phyloP scores from a whole-genome alignment of 2,113 vertebrate genomes.

The Ginglymostoma cirratum region DNA sequence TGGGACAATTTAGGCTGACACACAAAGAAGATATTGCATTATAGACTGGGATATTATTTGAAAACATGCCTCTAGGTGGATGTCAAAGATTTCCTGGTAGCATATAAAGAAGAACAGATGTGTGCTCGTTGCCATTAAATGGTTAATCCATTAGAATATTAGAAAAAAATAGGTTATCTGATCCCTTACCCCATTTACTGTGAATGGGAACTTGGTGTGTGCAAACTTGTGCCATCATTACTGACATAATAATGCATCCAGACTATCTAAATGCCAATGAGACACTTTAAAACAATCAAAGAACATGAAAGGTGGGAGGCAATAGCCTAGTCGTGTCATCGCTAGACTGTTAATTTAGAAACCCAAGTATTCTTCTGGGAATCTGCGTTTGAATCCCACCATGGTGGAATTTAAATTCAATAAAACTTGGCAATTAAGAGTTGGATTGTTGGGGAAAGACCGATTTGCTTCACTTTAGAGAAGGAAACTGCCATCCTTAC shows the following conservation, averaged over 20 bases:
- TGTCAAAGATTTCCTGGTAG: not conserved
- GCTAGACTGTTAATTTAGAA: no score
- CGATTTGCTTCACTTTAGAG: no score
- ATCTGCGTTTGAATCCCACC: no score
- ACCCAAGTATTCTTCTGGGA: no score
- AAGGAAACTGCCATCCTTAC: no score
- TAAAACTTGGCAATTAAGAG: no score
- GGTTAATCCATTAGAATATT: not conserved
- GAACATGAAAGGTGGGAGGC: not conserved
- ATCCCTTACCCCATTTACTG: not conserved
- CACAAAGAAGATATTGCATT: not conserved
- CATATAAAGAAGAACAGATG: not conserved
- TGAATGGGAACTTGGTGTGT: not conserved
- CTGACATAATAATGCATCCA: not conserved
- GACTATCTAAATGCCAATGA: not conserved
- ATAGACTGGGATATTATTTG: not conserved
- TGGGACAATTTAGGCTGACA: not conserved
- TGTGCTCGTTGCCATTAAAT: not conserved
- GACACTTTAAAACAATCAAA: not conserved
- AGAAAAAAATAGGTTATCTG: not conserved
- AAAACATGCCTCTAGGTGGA: not conserved
- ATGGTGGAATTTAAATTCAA: no score
- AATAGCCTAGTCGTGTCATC: no score
- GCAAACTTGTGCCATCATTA: not conserved
- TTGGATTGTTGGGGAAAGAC: no score